Conservation (phyloP, 64 coral and sea anemone species). For the Astreopora myriophthalma region DNA sequence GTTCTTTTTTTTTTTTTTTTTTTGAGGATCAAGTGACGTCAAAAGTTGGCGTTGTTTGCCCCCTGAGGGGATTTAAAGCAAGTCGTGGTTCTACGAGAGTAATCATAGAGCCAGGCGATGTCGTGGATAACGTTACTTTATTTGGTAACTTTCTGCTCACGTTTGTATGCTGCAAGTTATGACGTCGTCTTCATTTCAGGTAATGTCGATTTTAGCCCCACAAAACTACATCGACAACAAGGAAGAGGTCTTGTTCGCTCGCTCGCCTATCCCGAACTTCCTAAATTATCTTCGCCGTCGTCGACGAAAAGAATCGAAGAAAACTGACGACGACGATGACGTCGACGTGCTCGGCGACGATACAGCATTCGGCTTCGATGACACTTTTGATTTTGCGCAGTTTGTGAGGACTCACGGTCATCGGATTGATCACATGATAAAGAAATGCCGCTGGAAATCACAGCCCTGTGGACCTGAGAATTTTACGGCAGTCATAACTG, state of each 20-base stretch:
- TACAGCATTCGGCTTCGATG: constrained; percentile 83
- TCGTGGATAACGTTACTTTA: no score
- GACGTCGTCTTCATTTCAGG: constrained; percentile 17
- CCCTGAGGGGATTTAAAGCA: no score
- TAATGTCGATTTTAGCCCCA: constrained; percentile 98
- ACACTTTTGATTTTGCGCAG: constrained; percentile 95
- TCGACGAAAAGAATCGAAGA: constrained; percentile 62
- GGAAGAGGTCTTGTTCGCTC: constrained; percentile 93
- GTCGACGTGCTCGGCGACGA: constrained; percentile 82
- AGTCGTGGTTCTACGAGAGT: no score
- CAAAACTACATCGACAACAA: constrained; percentile 97
- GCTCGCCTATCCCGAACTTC: constrained; percentile 98
- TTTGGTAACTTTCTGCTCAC: no score
- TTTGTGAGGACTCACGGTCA: constrained; percentile 98
- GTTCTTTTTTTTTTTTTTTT: no score
- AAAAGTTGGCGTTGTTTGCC: no score
- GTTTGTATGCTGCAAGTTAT: no score
- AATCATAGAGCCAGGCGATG: no score
- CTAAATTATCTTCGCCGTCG: constrained; percentile 76
- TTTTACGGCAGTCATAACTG: constrained; percentile 98
- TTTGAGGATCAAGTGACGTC: no score
- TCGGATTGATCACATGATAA: constrained; percentile 99
- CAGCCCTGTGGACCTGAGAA: constrained; percentile 98
- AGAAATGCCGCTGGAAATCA: constrained; percentile 98
- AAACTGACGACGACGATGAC: constrained; percentile 71